Evolutionary conservation across 2,113 vertebrate species (phyloP).

Genomic region (Anoplopoma fimbria): DNA sequence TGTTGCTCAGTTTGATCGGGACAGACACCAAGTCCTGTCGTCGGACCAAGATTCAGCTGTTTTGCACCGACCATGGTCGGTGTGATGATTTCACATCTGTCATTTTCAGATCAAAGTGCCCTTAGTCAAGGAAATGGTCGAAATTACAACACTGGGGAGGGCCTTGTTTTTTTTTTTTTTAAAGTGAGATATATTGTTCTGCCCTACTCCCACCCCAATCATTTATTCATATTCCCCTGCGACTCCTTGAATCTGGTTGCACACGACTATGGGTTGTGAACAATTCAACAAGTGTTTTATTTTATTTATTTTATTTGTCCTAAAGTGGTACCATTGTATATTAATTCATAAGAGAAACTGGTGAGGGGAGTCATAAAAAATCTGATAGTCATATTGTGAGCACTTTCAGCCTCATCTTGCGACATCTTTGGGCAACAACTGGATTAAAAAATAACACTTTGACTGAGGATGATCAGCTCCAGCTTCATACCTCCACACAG

Average conservation of each 20-base stretch:
- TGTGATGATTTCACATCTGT: neutral
- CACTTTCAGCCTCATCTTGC: neutral
- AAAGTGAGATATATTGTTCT: neutral
- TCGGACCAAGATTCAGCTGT: neutral
- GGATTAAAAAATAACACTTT: neutral
- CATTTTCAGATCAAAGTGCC: neutral
- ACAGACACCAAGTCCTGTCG: neutral
- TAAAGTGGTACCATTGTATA: neutral
- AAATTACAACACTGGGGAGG: neutral
- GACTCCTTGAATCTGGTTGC: neutral
- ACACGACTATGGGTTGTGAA: neutral
- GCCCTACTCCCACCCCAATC: neutral
- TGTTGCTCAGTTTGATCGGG: neutral
- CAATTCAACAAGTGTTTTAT: neutral
- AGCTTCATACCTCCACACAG: conserved; percentile 90
- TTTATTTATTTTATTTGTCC: too few relatives aligned
- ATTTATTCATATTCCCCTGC: neutral
- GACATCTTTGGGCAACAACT: conserved; percentile 2
- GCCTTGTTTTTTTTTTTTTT: neutral
- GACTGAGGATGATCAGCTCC: conserved; percentile 10
- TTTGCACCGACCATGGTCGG: neutral
- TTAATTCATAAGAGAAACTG: neutral
- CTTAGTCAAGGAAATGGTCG: neutral
- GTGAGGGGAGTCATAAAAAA: neutral
- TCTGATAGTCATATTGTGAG: neutral